Evolutionary conservation across 2,113 vertebrate species (phyloP), one percentile per base, ranked within the genome.

Genomic region (Anhinga anhinga): DNA sequence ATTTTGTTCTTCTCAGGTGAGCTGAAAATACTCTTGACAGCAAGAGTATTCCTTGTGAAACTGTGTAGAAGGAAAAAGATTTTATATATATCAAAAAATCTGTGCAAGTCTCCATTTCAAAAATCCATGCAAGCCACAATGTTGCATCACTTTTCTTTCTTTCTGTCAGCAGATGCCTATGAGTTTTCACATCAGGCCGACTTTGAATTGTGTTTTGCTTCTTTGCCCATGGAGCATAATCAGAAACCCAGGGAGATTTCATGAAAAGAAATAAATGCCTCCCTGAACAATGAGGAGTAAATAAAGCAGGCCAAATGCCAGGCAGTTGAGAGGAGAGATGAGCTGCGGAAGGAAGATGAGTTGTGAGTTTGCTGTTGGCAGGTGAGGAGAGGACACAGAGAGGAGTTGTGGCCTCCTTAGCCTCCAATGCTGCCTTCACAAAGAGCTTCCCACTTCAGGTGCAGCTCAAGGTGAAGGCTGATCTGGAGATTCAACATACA

Each of bases 181-280:
- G 91, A 93, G 47, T 89, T 94, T 94, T 96, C 91, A 81, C 76
- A 96, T 61, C 93, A 94, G 72, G 72, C 38, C 34, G 44, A 38
- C 84, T 94, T 85, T 79, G 58, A 94, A 93, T 87, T 91, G 87
- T 91, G 44, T 89, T 93, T 96, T 91, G 27, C 74, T 91, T 82
- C 78, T 94, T 72, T 80, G 84, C 61, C 70, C 44, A 20, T 44
- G 29, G 36, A 86, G 36, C 63, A 82, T 86, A 88, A 94, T 94
- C 74, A 94, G 93, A 92, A 95, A 91, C 88, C 82, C 66, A 62
- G 78, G 45, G 65, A 85, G 70, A 79, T 61, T 10, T 29, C 59
- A 59, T 58, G 45, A 90, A 92, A 93, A 92, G 67, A 69, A 80
- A 27, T 56, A 81, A 94, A 94, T 36, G 62, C 30, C 74, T 96